phyloP scores from a whole-genome alignment of 2,888 invertebrate species.

The Salticus scenicus region DNA sequence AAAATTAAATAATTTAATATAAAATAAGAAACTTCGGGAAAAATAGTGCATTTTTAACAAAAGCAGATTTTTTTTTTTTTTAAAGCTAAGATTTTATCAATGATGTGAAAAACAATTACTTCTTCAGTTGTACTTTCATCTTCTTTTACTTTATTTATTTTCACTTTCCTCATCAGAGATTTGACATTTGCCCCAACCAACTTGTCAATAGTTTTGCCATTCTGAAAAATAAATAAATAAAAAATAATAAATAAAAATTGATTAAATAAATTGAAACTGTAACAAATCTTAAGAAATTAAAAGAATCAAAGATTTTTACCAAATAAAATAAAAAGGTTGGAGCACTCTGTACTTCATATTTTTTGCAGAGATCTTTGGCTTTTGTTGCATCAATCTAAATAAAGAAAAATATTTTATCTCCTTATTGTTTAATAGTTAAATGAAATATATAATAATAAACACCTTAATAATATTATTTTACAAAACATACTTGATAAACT shows the following conservation, averaged over 20 bases:
- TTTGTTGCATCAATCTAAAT: constrained; percentile 48
- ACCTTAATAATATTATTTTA: no score
- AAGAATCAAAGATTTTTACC: constrained; percentile 16
- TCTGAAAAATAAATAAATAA: constrained; percentile 28
- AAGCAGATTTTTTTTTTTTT: no score
- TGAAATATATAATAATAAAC: no score
- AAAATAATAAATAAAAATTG: constrained; percentile 1
- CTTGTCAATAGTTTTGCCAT: constrained; percentile 20
- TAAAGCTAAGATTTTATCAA: no score
- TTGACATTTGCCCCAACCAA: constrained; percentile 60
- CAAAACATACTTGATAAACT: no score
- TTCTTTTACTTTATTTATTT: constrained; percentile 23
- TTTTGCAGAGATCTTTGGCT: constrained; percentile 40
- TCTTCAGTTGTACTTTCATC: not conserved
- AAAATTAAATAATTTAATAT: no score
- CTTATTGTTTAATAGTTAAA: no score
- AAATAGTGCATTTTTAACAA: no score
- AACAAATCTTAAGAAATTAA: not conserved
- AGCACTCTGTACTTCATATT: constrained; percentile 32
- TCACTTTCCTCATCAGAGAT: constrained; percentile 39
- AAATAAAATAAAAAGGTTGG: constrained; percentile 41
- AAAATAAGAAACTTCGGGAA: no score
- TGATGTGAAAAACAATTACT: no score
- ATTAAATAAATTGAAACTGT: not conserved
- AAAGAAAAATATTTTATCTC: no score